A percentile compares a stretch with the other conserved stretches of the same genome.
Evolutionary conservation across 2,113 vertebrate genomes (phyloP).

Genomic region (Solea solea): DNA sequence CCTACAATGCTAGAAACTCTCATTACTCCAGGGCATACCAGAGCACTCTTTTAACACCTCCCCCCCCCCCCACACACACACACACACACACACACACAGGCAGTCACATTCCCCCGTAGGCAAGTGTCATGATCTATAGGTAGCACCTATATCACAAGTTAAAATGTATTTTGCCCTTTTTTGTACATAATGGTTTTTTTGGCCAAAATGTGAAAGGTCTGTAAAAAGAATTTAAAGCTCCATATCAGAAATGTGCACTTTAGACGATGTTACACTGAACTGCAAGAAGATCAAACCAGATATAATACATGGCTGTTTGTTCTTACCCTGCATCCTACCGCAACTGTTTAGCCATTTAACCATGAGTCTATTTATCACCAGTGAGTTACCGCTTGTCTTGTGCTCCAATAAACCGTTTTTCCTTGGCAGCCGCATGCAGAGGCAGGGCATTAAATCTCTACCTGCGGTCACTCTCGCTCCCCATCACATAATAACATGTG

Average conservation of each 20-base stretch:
- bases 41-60: not conserved
- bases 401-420: slow-evolving; percentile 18
- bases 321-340: not conserved
- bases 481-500: slow-evolving; percentile 54
- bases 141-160: no score
- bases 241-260: not conserved
- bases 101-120: no score
- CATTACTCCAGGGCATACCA: not conserved
- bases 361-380: not conserved
- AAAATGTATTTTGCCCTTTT: no score
- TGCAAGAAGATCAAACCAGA: not conserved
- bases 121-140: no score
- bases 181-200: no score
- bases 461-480: slow-evolving; percentile 38
- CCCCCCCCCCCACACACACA: not conserved
- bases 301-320: not conserved
- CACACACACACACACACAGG: not conserved
- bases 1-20: not conserved
- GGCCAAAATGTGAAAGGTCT: no score
- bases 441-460: slow-evolving; percentile 44
- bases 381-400: slow-evolving; percentile 20
- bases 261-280: not conserved
- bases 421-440: slow-evolving; percentile 31
- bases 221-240: not conserved
- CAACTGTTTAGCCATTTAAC: not conserved